Percentiles rank a stretch among this genome's conserved stretches.
Evolutionary conservation across 2,113 vertebrate species (phyloP).

Genomic region (Lanius collurio): DNA sequence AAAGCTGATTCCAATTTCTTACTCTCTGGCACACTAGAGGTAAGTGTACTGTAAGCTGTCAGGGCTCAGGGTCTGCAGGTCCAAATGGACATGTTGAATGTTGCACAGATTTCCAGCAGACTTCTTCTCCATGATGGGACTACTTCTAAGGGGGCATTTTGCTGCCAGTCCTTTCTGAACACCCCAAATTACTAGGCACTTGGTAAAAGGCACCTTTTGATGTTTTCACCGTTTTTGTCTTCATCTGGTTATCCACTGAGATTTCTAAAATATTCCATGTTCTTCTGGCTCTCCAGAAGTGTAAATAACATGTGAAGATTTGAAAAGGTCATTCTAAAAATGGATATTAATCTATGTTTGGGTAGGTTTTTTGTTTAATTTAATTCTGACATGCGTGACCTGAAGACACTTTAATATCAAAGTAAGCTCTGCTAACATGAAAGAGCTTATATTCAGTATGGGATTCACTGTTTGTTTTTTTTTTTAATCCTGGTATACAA

Average conservation of each 20-base stretch:
- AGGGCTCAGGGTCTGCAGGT: not conserved
- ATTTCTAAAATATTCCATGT: not conserved
- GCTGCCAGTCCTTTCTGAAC: not conserved
- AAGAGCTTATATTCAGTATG: not conserved
- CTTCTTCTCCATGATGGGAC: accelerated
- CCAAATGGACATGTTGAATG: not conserved
- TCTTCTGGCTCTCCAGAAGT: not conserved
- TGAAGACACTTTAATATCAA: not conserved
- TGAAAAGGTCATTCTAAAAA: not conserved
- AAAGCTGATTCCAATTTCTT: not conserved
- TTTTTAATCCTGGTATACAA: not conserved
- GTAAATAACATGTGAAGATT: not conserved
- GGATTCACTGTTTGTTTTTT: not conserved
- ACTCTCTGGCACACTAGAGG: not conserved
- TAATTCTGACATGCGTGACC: not conserved
- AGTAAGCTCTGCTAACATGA: not conserved
- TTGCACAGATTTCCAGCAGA: not conserved
- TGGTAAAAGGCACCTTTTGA: not conserved
- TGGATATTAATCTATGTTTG: not conserved
- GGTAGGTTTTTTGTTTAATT: not conserved
- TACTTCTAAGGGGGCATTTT: not conserved
- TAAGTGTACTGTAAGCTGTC: not conserved
- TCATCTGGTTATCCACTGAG: not conserved
- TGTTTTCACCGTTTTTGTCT: not conserved
- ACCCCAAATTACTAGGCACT: not conserved